Percentiles rank a stretch among this genome's conserved stretches.
Evolutionary conservation across 2,797 vertebrate genomes (phyloP).

Genomic region (Zenarchopterus dispar): DNA sequence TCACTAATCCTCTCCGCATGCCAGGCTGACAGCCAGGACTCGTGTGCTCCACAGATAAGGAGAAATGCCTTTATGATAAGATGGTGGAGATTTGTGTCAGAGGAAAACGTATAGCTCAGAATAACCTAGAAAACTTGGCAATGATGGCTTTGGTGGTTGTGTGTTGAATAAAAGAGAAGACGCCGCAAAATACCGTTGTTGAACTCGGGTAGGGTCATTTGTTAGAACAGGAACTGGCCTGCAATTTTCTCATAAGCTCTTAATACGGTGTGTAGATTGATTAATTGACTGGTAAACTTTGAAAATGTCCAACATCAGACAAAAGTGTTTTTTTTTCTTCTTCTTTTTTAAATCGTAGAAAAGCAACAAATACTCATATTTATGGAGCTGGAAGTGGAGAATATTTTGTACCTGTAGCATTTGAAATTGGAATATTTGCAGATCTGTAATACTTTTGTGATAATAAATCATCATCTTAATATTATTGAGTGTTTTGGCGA

Average conservation of each 20-base stretch:
- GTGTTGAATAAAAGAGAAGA: constrained; percentile 20
- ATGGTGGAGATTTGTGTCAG: constrained; percentile 68
- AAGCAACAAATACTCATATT: not conserved
- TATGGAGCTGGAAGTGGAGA: too few species aligned
- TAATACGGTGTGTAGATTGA: too few species aligned
- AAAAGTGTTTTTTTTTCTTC: not conserved
- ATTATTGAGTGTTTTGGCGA: too few species aligned
- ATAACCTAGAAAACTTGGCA: constrained; percentile 57
- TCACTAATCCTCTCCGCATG: constrained; percentile 60
- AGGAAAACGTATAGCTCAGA: constrained; percentile 57
- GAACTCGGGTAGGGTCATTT: constrained; percentile 5
- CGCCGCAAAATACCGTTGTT: constrained; percentile 14
- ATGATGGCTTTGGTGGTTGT: constrained; percentile 14
- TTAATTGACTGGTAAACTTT: too few species aligned
- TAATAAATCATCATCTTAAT: too few species aligned
- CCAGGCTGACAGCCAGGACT: constrained; percentile 43
- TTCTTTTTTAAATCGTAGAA: not conserved
- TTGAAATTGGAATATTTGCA: too few species aligned
- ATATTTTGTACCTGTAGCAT: too few species aligned
- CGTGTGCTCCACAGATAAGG: constrained; percentile 61
- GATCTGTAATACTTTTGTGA: too few species aligned
- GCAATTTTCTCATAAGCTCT: not conserved
- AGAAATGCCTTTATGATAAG: constrained; percentile 56
- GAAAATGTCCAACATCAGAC: too few species aligned
- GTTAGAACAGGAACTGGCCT: not conserved